Percentiles rank a stretch among this genome's conserved stretches.
These are phyloP conservation scores for Phaenicophaeus curvirostris DNA, from an alignment of 2,797 vertebrate genomes.

Conservation along the genomic window DNA sequence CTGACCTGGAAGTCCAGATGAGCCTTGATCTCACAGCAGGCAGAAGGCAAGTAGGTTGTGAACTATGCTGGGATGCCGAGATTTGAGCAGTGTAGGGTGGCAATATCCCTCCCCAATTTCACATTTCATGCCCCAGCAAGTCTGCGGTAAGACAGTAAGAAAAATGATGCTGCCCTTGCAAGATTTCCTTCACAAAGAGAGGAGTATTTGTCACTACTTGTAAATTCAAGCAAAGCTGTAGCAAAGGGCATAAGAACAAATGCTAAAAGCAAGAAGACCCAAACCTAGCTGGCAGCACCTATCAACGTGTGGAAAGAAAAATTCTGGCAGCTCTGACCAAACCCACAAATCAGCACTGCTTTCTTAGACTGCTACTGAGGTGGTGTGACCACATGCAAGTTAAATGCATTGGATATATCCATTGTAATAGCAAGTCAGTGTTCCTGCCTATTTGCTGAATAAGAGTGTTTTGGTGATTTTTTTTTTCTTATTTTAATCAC, in stretches of 20 bases:
- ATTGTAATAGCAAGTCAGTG: neutral
- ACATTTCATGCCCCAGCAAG: neutral
- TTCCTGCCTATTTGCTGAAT: neutral
- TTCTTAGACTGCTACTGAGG: neutral
- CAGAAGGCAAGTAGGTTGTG: neutral
- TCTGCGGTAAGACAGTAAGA: neutral
- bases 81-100: neutral
- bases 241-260: neutral
- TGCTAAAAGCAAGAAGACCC: neutral
- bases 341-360: neutral
- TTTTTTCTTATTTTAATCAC: neutral
- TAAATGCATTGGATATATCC: neutral
- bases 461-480: neutral
- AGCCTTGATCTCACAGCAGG: neutral
- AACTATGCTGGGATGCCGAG: neutral
- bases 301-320: neutral
- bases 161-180: neutral
- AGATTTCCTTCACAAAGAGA: neutral
- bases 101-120: neutral
- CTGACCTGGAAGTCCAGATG: neutral
- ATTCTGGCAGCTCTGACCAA: neutral
- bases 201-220: neutral
- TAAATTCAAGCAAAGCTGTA: neutral
- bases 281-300: neutral
- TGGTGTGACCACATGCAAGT: neutral